Evolutionary conservation across 1,140 invertebrate species (phyloP).

Genomic region (Brachionus manjavacas): DNA sequence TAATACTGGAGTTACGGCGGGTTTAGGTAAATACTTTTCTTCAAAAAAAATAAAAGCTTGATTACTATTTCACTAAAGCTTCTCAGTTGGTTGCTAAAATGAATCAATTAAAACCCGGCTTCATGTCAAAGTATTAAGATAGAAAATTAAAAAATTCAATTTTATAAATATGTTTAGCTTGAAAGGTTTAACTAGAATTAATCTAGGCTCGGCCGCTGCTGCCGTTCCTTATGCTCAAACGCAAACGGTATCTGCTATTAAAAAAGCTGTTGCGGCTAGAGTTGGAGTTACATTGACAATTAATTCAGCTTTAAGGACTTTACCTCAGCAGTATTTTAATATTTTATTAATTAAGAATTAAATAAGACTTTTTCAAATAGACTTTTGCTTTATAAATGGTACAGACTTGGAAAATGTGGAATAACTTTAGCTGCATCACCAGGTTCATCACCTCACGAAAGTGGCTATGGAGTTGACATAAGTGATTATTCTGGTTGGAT

Average conservation of each 20-base stretch:
- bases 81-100: background rate
- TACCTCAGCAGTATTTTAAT: constrained; percentile 7
- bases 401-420: background rate
- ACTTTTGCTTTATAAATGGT: constrained; percentile 19
- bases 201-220: background rate
- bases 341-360: background rate
- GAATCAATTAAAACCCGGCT: constrained; percentile 14
- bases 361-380: background rate
- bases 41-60: background rate
- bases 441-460: constrained; percentile 19
- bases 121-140: background rate
- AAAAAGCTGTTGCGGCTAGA: background rate
- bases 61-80: background rate
- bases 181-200: background rate
- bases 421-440: background rate
- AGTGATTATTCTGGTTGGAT: constrained; percentile 19
- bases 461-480: constrained; percentile 19
- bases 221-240: constrained; percentile 10
- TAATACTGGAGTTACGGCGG: background rate
- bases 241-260: background rate
- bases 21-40: background rate
- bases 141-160: background rate
- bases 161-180: background rate
- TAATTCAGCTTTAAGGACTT: constrained; percentile 11
- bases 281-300: background rate